Percentiles rank a stretch among this genome's conserved stretches.
Conservation (phyloP, 2,113 vertebrate species). For the Hymenochirus boettgeri region DNA sequence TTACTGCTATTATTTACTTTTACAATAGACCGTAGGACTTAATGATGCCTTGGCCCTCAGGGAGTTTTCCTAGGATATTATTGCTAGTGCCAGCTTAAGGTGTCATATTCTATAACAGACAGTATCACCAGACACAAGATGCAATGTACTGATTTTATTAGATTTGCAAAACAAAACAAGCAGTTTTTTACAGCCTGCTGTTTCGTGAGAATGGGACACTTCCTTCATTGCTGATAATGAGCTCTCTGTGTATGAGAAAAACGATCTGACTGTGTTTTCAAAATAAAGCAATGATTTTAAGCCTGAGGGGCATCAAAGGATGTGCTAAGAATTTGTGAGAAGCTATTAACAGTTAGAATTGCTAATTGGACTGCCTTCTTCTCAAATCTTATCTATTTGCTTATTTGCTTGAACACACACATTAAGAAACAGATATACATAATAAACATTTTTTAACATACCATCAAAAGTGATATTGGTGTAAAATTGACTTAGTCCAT, state of each 20-base stretch:
- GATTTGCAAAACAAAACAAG: conserved; percentile 9
- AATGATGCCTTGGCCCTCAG: too few species aligned
- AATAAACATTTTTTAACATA: not conserved
- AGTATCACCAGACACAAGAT: not conserved
- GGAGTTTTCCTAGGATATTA: too few species aligned
- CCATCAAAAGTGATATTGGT: too few species aligned
- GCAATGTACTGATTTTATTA: not conserved
- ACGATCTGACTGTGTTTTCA: conserved; percentile 29
- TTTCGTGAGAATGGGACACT: conserved; percentile 21
- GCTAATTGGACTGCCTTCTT: conserved; percentile 16
- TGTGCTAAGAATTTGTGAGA: conserved; percentile 14
- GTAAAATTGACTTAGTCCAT: too few species aligned
- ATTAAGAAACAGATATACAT: conserved; percentile 4
- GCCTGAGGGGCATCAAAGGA: conserved; percentile 25
- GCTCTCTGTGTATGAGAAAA: conserved; percentile 26
- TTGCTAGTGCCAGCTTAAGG: not conserved
- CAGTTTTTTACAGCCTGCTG: conserved; percentile 8
- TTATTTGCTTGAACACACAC: conserved; percentile 11
- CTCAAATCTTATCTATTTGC: conserved; percentile 28
- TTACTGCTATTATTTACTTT: too few species aligned
- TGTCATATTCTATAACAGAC: conserved; percentile 4
- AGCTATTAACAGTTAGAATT: conserved; percentile 31
- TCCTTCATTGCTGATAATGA: conserved; percentile 27
- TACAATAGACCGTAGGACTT: too few species aligned
- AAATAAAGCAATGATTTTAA: conserved; percentile 28